Base-by-base conservation (phyloP, 2,113 vertebrate genomes). In the Hucho hucho region DNA sequence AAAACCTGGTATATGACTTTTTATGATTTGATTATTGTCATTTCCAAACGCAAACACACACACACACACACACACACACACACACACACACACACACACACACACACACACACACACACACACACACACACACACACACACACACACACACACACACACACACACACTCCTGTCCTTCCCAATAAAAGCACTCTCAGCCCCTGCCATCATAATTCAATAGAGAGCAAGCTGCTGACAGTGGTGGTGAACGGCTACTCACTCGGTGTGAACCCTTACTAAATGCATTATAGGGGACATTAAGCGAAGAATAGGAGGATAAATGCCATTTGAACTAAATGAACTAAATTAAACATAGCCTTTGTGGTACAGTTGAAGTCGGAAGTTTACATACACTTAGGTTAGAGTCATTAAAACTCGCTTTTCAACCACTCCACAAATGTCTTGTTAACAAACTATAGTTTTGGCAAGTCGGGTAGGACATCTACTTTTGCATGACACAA, bases 251-350 rank as follows among this genome's bases (percentile, higher is more conserved):
- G 83, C 71, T 78, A 79, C 76, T 63, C 83, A 25, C 66, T 64
- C 6, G 72, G 76, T 71, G 72, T 83, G 83, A 83, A 77, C 72
- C 69, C 4, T 14, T 77, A 25, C 61, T 90, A 91, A 91, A 87
- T 80, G 74, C 85, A 84, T 91, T 91, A 88, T 47, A 76, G 80
- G 79, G 80, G 79, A 84, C 64, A 81, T 89, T 87, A 83, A 2
- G 69, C 70, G 58, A 18, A 37, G 77, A 83, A 84, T 70, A 79
- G 72, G 82, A 85, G 12, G 63, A 28, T 11, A 25, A 18, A 64
- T 12, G 1, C 4, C 2, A 28, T 64, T 64, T 26, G 25, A 26
- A 28, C 14, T 4, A 28, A 64, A 26, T n/a, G 0, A 59, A n/a
- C 25, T 12, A 16, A 64, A 28, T n/a, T 18, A 61, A n/a, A 24